Percentiles rank a stretch among this genome's conserved stretches.
phyloP scores from a whole-genome alignment of 2,888 invertebrate species.

The Ectemnius continuus region DNA sequence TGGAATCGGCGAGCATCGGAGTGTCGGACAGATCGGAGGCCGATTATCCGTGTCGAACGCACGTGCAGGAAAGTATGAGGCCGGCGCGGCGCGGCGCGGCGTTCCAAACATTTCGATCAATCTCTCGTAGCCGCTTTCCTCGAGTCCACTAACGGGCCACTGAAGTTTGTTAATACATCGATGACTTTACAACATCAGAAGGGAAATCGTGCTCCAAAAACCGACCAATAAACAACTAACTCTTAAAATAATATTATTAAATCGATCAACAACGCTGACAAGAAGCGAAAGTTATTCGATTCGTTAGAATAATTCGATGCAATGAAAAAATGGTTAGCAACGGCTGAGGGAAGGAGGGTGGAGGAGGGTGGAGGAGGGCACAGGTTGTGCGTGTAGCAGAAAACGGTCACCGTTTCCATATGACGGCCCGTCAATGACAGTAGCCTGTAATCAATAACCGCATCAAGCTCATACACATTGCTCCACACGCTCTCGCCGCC shows the following conservation, averaged over 20 bases:
- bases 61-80: slow-evolving; percentile 2
- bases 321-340: background rate
- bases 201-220: too few relatives aligned
- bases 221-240: too few relatives aligned
- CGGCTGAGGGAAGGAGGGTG: background rate
- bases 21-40: slow-evolving; percentile 3
- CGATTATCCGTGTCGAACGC: slow-evolving; percentile 22
- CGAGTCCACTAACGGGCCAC: too few relatives aligned
- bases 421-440: slow-evolving; percentile 75
- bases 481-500: slow-evolving; percentile 58
- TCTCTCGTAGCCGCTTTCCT: too few relatives aligned
- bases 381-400: slow-evolving; percentile 52
- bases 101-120: too few relatives aligned
- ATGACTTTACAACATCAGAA: too few relatives aligned
- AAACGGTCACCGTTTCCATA: slow-evolving; percentile 66
- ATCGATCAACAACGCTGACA: too few relatives aligned
- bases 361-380: slow-evolving; percentile 15
- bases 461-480: slow-evolving; percentile 71
- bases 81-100: too few relatives aligned
- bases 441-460: slow-evolving; percentile 74
- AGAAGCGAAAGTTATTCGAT: slow-evolving; percentile 14
- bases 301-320: background rate
- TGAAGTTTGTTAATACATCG: too few relatives aligned
- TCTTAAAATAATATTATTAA: too few relatives aligned
- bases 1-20: background rate